A percentile compares a stretch with the other conserved stretches of the same genome.
These are phyloP conservation scores for Speoplatyrhinus poulsoni DNA, from an alignment of 2,113 vertebrate genomes.

Conservation along the genomic window DNA sequence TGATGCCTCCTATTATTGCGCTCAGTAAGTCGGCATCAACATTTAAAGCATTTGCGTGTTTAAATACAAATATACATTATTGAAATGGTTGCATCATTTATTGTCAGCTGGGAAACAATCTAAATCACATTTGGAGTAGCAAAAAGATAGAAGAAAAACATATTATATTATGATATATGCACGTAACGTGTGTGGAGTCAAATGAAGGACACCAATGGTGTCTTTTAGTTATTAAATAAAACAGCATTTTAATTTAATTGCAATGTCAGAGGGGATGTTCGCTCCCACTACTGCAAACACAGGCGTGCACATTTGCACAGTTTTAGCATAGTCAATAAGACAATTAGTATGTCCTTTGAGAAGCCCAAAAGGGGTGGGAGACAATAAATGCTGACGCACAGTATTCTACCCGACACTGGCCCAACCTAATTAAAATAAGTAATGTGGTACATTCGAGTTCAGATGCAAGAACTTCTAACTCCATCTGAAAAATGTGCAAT, in stretches of 20 bases:
- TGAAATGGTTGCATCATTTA: conserved; percentile 64
- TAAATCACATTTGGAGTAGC: conserved; percentile 38
- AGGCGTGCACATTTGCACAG: background rate
- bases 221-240: conserved; percentile 22
- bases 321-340: conserved; percentile 49
- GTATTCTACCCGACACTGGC: conserved; percentile 31
- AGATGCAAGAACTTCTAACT: too few relatives aligned
- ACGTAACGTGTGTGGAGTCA: too few relatives aligned
- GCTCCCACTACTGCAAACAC: background rate
- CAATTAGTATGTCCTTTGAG: conserved; percentile 60
- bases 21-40: conserved; percentile 42
- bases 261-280: background rate
- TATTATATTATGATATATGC: too few relatives aligned
- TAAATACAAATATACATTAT: conserved; percentile 28
- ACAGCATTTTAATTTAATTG: background rate
- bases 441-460: conserved; percentile 20
- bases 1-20: conserved; percentile 54
- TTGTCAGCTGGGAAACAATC: conserved; percentile 54
- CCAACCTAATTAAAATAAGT: conserved; percentile 53
- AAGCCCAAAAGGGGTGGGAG: conserved; percentile 19
- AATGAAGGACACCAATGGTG: background rate
- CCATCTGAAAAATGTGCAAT: too few relatives aligned
- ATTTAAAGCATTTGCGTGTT: conserved; percentile 76
- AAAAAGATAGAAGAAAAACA: background rate
- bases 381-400: conserved; percentile 54